Conservation (phyloP, 2,888 invertebrate genomes). For the Hymenopus coronatus region DNA sequence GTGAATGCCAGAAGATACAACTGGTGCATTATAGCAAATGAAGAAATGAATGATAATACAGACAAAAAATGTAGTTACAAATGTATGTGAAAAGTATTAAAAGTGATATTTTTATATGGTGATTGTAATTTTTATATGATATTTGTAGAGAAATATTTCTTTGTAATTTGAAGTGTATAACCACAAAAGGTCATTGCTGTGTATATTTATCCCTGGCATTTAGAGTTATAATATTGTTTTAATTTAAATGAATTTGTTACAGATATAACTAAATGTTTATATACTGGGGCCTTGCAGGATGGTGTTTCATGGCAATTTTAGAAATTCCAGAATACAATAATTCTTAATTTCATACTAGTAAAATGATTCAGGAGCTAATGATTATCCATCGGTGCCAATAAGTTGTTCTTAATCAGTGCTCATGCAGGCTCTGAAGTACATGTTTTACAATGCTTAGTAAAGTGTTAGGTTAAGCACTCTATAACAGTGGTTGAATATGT, state of each 20-base stretch:
- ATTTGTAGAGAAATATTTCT: conserved; percentile 2
- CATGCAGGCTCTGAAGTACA: background rate
- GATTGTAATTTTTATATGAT: background rate
- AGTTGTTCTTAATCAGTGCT: background rate
- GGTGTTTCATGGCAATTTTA: background rate
- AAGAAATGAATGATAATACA: background rate
- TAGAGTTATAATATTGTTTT: background rate
- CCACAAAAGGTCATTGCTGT: background rate
- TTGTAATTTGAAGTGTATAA: conserved; percentile 5
- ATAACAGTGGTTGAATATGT: background rate
- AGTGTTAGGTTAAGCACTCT: background rate
- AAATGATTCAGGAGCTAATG: background rate
- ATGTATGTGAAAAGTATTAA: background rate
- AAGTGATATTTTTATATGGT: conserved; percentile 17
- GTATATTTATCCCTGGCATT: background rate
- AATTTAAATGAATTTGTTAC: background rate
- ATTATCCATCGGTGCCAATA: background rate
- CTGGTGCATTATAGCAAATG: background rate
- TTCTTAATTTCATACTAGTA: background rate
- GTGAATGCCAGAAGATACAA: background rate
- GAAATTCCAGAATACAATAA: background rate
- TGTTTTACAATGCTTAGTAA: background rate
- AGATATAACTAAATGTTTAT: background rate
- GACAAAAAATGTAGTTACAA: background rate
- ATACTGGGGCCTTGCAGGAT: conserved; percentile 3